Conservation (phyloP, 2,888 invertebrate species). For the Perizoma affinitatum region DNA sequence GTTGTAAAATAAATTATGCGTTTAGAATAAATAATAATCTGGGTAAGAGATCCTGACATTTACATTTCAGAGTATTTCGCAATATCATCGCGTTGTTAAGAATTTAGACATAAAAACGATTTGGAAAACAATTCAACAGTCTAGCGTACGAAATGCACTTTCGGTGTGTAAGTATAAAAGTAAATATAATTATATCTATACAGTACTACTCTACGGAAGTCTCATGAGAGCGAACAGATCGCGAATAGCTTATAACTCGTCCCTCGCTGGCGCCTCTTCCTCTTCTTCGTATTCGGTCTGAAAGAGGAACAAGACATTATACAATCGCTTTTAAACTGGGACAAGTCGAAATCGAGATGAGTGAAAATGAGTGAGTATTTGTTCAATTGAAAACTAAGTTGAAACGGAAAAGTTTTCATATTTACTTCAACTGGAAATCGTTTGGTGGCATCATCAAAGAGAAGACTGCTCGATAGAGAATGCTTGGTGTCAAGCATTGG, state of each 20-base stretch:
- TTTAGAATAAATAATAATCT: conserved; percentile 60
- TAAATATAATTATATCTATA: conserved; percentile 72
- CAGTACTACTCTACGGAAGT: conserved; percentile 78
- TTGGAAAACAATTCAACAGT: conserved; percentile 62
- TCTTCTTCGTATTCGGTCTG: conserved; percentile 87
- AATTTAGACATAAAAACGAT: conserved; percentile 58
- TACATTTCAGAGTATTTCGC: conserved; percentile 53
- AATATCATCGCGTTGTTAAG: conserved; percentile 50
- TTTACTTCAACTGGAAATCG: too few relatives aligned
- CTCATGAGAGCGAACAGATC: conserved; percentile 58
- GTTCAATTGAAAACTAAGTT: too few relatives aligned
- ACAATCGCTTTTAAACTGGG: too few relatives aligned
- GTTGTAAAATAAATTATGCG: conserved; percentile 70
- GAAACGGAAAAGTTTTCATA: too few relatives aligned
- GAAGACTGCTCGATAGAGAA: too few relatives aligned
- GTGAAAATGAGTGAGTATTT: too few relatives aligned
- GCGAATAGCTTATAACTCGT: conserved; percentile 88
- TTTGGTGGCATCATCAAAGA: too few relatives aligned
- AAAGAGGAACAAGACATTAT: conserved; percentile 30
- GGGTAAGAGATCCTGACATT: conserved; percentile 45
- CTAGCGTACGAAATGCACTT: conserved; percentile 71
- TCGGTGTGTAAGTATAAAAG: conserved; percentile 57
- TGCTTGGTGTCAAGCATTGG: too few relatives aligned
- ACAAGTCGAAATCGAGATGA: too few relatives aligned
- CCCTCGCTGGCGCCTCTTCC: conserved; percentile 88